A percentile compares a stretch with the other conserved stretches of the same genome.
Evolutionary conservation across 2,113 vertebrate genomes (phyloP).

Genomic region (Bathybates hornii): DNA sequence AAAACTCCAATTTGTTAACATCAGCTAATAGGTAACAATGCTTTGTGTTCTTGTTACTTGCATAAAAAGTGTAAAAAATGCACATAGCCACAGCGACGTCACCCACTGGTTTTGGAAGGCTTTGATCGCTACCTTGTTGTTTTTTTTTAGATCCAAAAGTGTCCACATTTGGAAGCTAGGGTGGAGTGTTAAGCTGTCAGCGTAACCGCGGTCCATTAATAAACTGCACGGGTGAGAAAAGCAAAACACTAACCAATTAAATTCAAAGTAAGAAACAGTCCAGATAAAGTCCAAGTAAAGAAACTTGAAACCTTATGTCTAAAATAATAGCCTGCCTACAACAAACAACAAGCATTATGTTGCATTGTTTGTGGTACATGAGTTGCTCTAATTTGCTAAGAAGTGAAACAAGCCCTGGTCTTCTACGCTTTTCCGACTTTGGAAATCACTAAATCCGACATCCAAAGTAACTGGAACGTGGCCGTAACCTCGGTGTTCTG

Average conservation of each 20-base stretch:
- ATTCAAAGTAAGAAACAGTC: neutral
- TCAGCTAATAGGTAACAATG: neutral
- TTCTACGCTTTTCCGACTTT: neutral
- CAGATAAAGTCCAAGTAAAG: neutral
- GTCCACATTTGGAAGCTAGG: neutral
- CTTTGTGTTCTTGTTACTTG: neutral
- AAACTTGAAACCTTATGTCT: neutral
- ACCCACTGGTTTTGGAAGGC: neutral
- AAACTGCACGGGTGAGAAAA: neutral
- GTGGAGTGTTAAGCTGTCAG: neutral
- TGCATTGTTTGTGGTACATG: neutral
- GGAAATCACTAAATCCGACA: neutral
- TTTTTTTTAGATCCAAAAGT: no score
- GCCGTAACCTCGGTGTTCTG: neutral
- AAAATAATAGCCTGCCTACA: neutral
- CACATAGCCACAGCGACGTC: neutral
- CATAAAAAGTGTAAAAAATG: neutral
- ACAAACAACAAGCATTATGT: neutral
- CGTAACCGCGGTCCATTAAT: neutral
- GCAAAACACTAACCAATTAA: neutral
- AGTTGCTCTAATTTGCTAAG: neutral
- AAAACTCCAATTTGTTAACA: neutral
- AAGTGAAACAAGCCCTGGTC: neutral
- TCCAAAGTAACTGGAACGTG: fast-evolving
- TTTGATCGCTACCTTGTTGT: neutral